Evolutionary conservation across 2,888 invertebrate species (phyloP).

Genomic region (Eristalis pertinax): DNA sequence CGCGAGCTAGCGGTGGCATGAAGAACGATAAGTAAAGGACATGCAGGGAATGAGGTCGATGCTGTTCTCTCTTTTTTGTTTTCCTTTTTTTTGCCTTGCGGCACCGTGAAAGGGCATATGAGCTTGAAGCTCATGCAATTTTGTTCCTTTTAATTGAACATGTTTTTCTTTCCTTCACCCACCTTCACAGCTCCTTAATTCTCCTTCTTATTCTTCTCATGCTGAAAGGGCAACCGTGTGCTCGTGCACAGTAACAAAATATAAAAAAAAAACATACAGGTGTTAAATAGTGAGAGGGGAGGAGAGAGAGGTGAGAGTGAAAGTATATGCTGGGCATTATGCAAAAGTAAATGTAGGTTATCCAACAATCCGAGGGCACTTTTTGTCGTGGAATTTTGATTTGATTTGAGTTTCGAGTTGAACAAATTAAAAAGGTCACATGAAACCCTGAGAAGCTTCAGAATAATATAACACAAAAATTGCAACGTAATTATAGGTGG

Average conservation of each 20-base stretch:
- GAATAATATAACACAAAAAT: not conserved
- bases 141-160: conserved; percentile 62
- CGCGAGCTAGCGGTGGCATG: conserved; percentile 41
- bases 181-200: not conserved
- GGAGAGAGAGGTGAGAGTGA: not conserved
- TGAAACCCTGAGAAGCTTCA: not conserved
- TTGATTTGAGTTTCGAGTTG: conserved; percentile 53
- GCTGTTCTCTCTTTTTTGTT: conserved; percentile 36
- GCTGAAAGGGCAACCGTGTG: conserved; percentile 12
- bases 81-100: conserved; percentile 20
- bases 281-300: not conserved
- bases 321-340: conserved; percentile 31
- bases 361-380: conserved; percentile 65
- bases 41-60: conserved; percentile 67
- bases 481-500: conserved; percentile 11
- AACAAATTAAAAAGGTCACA: conserved; percentile 62
- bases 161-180: conserved; percentile 19
- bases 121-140: conserved; percentile 49
- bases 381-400: conserved; percentile 53
- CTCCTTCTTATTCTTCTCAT: conserved; percentile 17
- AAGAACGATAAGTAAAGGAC: conserved; percentile 44
- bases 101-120: conserved; percentile 60
- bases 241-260: conserved; percentile 28
- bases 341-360: conserved; percentile 69
- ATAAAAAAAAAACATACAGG: conserved; percentile 12